Conservation (phyloP, 2,797 vertebrate species). For the Ceryle rudis region DNA sequence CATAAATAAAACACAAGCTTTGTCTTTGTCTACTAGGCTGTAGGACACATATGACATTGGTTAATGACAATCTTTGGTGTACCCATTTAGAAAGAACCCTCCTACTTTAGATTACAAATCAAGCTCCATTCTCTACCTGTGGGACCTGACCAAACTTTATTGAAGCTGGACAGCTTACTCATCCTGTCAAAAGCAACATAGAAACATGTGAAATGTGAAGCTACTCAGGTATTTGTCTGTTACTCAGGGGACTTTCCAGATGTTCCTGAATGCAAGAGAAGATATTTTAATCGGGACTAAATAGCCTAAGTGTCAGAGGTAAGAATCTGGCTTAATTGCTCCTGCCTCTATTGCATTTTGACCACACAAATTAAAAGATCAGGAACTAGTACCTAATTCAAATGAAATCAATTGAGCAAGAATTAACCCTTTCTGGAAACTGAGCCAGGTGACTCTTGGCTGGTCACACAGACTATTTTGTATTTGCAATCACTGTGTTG, state of each 20-base stretch:
- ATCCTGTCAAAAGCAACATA: neutral
- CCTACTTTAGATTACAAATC: neutral
- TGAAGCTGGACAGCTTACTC: neutral
- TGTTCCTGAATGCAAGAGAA: too few relatives aligned
- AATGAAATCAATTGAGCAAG: neutral
- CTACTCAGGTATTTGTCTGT: too few relatives aligned
- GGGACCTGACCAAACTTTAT: neutral
- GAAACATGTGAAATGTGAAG: neutral
- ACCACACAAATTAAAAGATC: neutral
- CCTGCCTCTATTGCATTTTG: too few relatives aligned
- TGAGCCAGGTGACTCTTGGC: neutral
- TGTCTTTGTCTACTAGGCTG: neutral
- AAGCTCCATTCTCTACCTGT: neutral
- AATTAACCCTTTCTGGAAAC: neutral
- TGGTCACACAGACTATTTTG: neutral
- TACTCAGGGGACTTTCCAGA: too few relatives aligned
- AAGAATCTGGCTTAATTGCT: too few relatives aligned
- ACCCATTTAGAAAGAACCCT: neutral
- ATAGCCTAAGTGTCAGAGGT: too few relatives aligned
- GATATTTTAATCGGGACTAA: too few relatives aligned
- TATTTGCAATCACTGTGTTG: neutral
- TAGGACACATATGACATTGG: neutral
- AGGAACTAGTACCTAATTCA: neutral
- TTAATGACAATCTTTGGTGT: neutral
- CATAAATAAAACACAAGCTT: neutral